Evolutionary conservation across 2,797 vertebrate genomes (phyloP).

Genomic region (Anguilla obscura): DNA sequence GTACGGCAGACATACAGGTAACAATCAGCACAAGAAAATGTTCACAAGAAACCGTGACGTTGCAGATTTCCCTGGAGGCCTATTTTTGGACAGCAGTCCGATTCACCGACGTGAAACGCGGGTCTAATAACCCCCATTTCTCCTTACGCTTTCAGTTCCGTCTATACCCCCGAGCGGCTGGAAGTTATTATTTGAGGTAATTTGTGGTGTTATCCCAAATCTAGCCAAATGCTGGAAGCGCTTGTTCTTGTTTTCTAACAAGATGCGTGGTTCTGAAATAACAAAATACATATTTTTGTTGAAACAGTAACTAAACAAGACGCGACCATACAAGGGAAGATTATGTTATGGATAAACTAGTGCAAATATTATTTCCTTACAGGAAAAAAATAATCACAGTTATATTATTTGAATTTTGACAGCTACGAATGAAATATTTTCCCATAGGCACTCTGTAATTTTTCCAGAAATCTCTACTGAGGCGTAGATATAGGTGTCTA

Average conservation of each 20-base stretch:
- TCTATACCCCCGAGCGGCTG: constrained; percentile 2
- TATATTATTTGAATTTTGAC: too few species aligned
- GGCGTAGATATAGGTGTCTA: background rate
- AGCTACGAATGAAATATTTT: too few species aligned
- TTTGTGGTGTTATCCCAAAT: constrained; percentile 19
- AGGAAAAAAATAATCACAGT: too few species aligned
- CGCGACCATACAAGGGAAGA: background rate
- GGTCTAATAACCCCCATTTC: background rate
- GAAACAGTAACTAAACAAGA: background rate
- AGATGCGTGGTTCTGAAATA: background rate
- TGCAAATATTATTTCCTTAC: too few species aligned
- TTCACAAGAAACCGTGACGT: background rate
- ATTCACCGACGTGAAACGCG: background rate
- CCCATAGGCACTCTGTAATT: background rate
- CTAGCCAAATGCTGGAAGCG: background rate
- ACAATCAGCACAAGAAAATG: background rate
- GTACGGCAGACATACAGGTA: background rate
- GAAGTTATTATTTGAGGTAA: constrained; percentile 19
- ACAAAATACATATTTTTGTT: background rate
- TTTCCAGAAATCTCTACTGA: background rate
- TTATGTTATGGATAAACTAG: too few species aligned
- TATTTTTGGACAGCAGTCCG: background rate
- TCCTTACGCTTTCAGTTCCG: constrained; percentile 16
- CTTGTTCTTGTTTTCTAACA: background rate
- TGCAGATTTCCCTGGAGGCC: background rate